Evolutionary conservation across 2,888 invertebrate species (phyloP), one percentile per base, ranked within the genome.

Genomic region (Rotaria macrura): DNA sequence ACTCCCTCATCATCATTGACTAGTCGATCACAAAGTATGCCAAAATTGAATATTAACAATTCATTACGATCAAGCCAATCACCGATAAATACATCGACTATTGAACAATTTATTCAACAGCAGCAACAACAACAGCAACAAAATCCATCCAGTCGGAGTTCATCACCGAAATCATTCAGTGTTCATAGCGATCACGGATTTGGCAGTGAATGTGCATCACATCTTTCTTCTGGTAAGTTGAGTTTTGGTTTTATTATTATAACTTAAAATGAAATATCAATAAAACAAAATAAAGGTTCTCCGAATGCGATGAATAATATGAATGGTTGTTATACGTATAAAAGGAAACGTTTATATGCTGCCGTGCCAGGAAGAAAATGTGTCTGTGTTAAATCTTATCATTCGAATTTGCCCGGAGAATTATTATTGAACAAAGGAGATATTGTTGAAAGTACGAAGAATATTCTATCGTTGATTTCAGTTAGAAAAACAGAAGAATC

Each of bases 391-490:
- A 94, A 95, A 91, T 93, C 94, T 87, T 95, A 95, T 91, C 93
- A 93, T 88, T 93, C 94, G 57, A 91, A 92, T 5, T 93, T 94
- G 87, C 93, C 93, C 17, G 94, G 94, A 0, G 96, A 96, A 90
- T 92, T 96, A 87, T 93, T 93, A 87, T 94, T 96, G 88, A 93
- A 93, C 89, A 94, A 94, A 89, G 96, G 96, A 87, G 96, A 96
- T 91, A 94, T 96, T 87, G 93, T 96, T 87, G 95, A 96, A 94
- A 95, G 95, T 94, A 87, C 84, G 40, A 40, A 25, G 23, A 65
- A 1, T 34, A 14, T 9, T 65, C 14, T 29, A 34, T 14, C 6
- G 5, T 54, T 54, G 7, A 17, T 29, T 29, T 65, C 12, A 3
- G 20, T 65, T 34, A 17, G 14, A 49, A 29, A 29, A 20, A 34